phyloP scores from a whole-genome alignment of 2,888 invertebrate genomes.

The Pecten maximus region DNA sequence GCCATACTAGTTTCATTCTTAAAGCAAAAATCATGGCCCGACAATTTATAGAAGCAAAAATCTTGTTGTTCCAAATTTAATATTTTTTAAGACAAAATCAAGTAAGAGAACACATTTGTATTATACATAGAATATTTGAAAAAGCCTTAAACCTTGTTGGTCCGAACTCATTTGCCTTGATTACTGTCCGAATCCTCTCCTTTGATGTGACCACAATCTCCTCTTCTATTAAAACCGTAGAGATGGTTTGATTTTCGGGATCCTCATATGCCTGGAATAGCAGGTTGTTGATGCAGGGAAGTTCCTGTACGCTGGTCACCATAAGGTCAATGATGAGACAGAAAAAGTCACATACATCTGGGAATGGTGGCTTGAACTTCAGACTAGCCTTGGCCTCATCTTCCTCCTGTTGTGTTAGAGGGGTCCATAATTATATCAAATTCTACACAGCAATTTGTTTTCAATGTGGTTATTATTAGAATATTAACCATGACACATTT shows the following conservation, averaged over 20 bases:
- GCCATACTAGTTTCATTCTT: too few species aligned
- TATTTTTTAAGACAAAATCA: too few species aligned
- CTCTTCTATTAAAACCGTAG: constrained; percentile 74
- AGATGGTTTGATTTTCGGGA: constrained; percentile 67
- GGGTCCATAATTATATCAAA: too few species aligned
- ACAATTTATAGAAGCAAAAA: too few species aligned
- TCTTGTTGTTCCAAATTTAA: background rate
- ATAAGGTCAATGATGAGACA: constrained; percentile 78
- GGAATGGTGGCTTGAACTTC: constrained; percentile 74
- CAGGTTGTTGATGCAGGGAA: constrained; percentile 77
- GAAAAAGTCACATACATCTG: constrained; percentile 74
- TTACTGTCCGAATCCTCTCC: constrained; percentile 70
- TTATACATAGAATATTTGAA: too few species aligned
- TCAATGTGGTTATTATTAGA: too few species aligned
- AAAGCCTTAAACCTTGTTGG: constrained; percentile 76
- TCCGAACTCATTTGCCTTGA: constrained; percentile 78
- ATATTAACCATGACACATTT: too few species aligned
- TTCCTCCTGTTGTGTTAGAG: constrained; percentile 73
- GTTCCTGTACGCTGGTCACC: constrained; percentile 73
- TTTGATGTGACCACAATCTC: constrained; percentile 75
- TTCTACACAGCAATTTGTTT: too few species aligned
- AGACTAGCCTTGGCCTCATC: constrained; percentile 69
- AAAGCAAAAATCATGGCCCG: too few species aligned
- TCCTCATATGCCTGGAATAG: constrained; percentile 78
- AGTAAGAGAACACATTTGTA: too few species aligned